Base-by-base conservation (phyloP, 1,140 invertebrate genomes). In the Aphis craccivora region DNA sequence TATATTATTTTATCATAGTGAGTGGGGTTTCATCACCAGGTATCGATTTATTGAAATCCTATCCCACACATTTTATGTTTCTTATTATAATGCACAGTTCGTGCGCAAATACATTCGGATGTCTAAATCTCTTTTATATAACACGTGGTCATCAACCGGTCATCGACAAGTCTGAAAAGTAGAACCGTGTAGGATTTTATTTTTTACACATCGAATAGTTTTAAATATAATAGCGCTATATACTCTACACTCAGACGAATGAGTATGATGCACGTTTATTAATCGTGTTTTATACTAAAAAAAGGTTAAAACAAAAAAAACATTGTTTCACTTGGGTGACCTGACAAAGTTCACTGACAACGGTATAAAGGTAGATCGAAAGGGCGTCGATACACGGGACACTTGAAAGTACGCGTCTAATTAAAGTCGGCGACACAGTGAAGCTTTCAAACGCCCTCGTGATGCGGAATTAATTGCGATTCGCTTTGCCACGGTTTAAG, bases 391-490 rank as follows among this genome's bases (percentile, higher is more conserved):
- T 93, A 84, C n/a, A 53, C 11, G 35, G 35, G 48, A 86, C 43
- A 93, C 91, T 92, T 84, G 76, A 92, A 92, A 76, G 90, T 43
- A 76, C 67, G 60, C 90, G 76, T 86, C 91, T 93, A 93, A 93
- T 93, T 93, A 93, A 93, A 93, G 90, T 81, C 81, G 37, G 35
- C 81, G 81, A 48, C 55, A 55, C 55, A 22, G 55, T n/a, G 60
- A 76, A 83, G 81, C 81, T 86, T 93, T 55, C 91, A 93, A 84
- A 93, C 91, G 81, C 81, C 90, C 90, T 37, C 43, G 45, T 51
- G 60, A 92, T 43, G 76, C 81, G 91, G 91, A 84, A 84, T 93
- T 93, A 93, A 93, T 93, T 93, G 91, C 81, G 35, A 93, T 93
- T 93, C 81, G 81, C 91, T 93, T 81, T 84, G 48, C 81, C 76